Evolutionary conservation across 2,113 vertebrate species (phyloP).

Genomic region (Echinops telfairi): DNA sequence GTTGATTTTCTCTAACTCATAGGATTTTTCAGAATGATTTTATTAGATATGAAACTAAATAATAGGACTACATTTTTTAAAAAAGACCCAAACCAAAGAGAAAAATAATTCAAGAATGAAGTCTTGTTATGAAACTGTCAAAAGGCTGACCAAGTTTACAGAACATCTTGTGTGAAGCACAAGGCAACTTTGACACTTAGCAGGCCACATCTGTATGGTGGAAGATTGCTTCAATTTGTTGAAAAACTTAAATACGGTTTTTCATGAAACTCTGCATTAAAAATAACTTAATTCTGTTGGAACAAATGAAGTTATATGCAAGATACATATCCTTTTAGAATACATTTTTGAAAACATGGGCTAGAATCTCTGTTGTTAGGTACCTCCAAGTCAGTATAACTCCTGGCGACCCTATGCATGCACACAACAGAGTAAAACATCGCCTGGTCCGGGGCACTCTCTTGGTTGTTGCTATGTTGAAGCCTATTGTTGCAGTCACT

Average conservation of each 20-base stretch:
- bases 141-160: background rate
- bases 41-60: background rate
- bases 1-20: background rate
- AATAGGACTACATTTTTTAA: background rate
- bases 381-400: too few relatives aligned
- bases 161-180: background rate
- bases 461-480: background rate
- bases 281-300: background rate
- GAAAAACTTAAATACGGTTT: background rate
- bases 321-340: too few relatives aligned
- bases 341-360: background rate
- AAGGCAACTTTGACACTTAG: background rate
- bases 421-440: background rate
- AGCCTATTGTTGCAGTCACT: background rate
- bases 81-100: background rate
- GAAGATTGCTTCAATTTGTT: background rate
- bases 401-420: background rate
- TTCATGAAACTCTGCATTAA: background rate
- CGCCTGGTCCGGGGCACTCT: background rate
- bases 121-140: background rate
- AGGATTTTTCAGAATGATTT: background rate
- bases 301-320: background rate
- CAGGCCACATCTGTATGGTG: background rate
- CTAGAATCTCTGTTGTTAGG: background rate
- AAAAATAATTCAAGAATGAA: conserved; percentile 15